phyloP scores from a whole-genome alignment of 2,797 vertebrate genomes.

The Trematomus bernacchii region DNA sequence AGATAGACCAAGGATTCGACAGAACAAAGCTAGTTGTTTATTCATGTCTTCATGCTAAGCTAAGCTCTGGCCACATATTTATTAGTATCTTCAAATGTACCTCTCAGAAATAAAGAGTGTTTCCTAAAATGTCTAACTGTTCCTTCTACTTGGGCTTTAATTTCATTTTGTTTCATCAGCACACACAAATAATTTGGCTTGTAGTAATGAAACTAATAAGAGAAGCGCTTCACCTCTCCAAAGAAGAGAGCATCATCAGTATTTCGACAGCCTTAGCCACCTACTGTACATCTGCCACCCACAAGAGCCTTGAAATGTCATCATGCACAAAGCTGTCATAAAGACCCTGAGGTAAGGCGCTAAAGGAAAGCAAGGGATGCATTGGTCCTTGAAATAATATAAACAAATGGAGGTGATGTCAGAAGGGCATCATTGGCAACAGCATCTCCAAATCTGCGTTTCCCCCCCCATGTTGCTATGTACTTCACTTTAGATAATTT shows the following conservation, averaged over 20 bases:
- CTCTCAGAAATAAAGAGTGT: neutral
- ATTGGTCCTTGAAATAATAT: constrained; percentile 23
- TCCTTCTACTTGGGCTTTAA: neutral
- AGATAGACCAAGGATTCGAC: neutral
- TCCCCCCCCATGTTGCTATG: constrained; percentile 2
- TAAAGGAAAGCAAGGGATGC: constrained; percentile 12
- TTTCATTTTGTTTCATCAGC: constrained; percentile 4
- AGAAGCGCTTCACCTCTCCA: neutral
- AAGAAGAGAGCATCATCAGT: neutral
- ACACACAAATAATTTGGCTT: neutral
- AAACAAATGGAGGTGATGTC: constrained; percentile 39
- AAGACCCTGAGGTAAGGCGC: constrained; percentile 17
- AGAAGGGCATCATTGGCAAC: constrained; percentile 13
- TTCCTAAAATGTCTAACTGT: constrained; percentile 1
- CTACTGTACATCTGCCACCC: constrained; percentile 19
- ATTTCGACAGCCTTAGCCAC: constrained; percentile 22
- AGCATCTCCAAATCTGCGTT: constrained; percentile 14
- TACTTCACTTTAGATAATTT: constrained; percentile 42
- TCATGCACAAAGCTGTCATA: constrained; percentile 22
- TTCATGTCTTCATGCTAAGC: neutral
- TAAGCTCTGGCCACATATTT: constrained; percentile 6
- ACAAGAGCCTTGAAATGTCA: constrained; percentile 13
- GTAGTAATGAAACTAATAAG: neutral
- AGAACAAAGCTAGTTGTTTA: neutral
- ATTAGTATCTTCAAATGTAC: neutral